These are phyloP conservation scores for Limnephilus lunatus DNA, from an alignment of 2,888 invertebrate genomes.

Conservation along the genomic window DNA sequence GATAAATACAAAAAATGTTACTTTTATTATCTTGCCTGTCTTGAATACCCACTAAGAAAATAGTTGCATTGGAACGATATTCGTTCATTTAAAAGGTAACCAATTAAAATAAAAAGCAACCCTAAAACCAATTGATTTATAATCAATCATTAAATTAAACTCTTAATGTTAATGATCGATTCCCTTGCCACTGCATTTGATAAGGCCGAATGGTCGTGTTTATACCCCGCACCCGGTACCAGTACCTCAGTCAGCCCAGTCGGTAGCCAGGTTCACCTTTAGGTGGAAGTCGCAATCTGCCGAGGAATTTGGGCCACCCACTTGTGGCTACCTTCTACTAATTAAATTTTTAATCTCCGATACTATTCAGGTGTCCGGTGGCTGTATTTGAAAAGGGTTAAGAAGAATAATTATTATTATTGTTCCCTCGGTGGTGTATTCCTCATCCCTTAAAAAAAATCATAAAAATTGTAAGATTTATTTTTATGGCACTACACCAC, in stretches of 20 bases:
- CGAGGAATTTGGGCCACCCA: conserved; percentile 10
- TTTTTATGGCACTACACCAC: no score
- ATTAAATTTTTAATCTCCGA: conserved; percentile 37
- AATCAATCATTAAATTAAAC: neutral
- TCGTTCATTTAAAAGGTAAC: neutral
- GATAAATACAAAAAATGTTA: no score
- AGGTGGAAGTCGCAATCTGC: neutral
- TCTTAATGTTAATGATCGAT: neutral
- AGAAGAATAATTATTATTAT: neutral
- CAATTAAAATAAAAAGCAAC: neutral
- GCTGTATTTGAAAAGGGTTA: neutral
- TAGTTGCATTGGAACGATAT: neutral
- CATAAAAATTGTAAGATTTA: neutral
- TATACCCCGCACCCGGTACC: neutral
- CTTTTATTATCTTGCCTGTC: no score
- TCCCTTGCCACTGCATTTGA: conserved; percentile 9
- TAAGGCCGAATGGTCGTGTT: neutral
- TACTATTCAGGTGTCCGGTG: conserved; percentile 21
- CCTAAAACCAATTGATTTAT: neutral
- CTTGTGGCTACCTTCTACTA: conserved; percentile 15
- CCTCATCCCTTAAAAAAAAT: neutral
- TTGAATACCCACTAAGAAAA: neutral
- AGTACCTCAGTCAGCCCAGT: neutral
- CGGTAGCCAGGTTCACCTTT: neutral
- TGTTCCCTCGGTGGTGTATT: neutral